Evolutionary conservation across 2,888 invertebrate species (phyloP).

Genomic region (Myathropa florea): DNA sequence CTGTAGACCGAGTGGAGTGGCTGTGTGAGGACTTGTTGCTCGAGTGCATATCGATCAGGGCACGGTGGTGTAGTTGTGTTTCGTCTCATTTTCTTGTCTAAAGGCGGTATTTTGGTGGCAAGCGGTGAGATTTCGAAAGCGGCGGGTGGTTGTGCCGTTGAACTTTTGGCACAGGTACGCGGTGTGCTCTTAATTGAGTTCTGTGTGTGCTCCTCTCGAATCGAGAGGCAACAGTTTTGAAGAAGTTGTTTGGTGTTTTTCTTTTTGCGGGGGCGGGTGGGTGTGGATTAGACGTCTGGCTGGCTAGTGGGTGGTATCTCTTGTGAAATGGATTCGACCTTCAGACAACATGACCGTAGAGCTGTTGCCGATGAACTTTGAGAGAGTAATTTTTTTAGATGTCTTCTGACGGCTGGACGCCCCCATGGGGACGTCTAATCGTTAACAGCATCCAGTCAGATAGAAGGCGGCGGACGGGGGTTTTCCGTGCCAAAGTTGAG

Average conservation of each 20-base stretch:
- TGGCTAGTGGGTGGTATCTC: neutral
- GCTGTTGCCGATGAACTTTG: neutral
- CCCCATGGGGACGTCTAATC: neutral
- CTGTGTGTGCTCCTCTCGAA: neutral
- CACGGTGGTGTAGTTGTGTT: neutral
- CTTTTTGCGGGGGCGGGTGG: neutral
- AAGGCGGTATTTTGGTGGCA: no score
- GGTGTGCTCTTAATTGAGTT: neutral
- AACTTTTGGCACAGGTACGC: constrained; percentile 15
- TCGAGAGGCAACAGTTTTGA: neutral
- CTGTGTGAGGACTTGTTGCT: constrained; percentile 55
- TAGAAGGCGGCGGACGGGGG: neutral
- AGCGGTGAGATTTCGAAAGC: neutral
- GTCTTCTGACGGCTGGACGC: neutral
- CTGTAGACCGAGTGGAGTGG: constrained; percentile 35
- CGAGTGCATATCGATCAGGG: constrained; percentile 48
- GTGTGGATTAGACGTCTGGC: neutral
- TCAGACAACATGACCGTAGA: no score
- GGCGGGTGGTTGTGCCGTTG: constrained; percentile 41
- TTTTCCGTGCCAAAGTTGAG: neutral
- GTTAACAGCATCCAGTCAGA: neutral
- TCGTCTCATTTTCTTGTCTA: no score
- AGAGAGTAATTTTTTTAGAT: neutral
- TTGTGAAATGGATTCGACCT: neutral
- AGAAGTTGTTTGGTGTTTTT: neutral